These are phyloP conservation scores for Zonitis immaculata DNA, from an alignment of 2,888 invertebrate species.

Conservation along the genomic window DNA sequence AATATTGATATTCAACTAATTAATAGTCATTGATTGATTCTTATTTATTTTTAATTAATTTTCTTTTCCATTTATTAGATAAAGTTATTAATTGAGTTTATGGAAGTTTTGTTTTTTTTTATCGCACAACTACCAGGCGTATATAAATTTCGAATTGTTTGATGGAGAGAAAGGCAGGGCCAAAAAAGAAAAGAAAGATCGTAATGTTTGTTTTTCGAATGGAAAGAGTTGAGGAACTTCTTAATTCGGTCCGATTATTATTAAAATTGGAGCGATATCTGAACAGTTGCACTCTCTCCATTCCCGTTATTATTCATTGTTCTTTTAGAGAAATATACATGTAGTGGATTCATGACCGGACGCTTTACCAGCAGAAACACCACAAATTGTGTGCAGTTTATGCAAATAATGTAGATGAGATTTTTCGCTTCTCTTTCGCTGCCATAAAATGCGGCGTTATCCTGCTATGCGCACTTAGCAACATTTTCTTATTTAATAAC, in stretches of 20 bases:
- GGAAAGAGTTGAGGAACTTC: constrained; percentile 44
- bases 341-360: constrained; percentile 37
- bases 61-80: constrained; percentile 10
- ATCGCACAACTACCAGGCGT: constrained; percentile 40
- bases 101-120: no score
- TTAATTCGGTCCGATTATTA: constrained; percentile 50
- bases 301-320: neutral
- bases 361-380: constrained; percentile 36
- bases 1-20: no score
- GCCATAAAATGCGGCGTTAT: constrained; percentile 47
- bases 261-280: constrained; percentile 49
- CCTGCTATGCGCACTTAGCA: constrained; percentile 44
- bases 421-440: constrained; percentile 45
- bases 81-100: no score
- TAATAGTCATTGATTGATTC: neutral
- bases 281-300: constrained; percentile 29
- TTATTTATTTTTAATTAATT: constrained; percentile 2
- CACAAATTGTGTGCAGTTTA: constrained; percentile 47
- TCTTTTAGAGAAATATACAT: constrained; percentile 7
- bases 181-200: no score
- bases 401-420: constrained; percentile 52
- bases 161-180: constrained; percentile 24
- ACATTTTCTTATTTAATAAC: constrained; percentile 50
- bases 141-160: constrained; percentile 35
- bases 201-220: constrained; percentile 34